A percentile compares a stretch with the other conserved stretches of the same genome.
phyloP scores from a whole-genome alignment of 2,113 vertebrate genomes.

The Anoura caudifer region DNA sequence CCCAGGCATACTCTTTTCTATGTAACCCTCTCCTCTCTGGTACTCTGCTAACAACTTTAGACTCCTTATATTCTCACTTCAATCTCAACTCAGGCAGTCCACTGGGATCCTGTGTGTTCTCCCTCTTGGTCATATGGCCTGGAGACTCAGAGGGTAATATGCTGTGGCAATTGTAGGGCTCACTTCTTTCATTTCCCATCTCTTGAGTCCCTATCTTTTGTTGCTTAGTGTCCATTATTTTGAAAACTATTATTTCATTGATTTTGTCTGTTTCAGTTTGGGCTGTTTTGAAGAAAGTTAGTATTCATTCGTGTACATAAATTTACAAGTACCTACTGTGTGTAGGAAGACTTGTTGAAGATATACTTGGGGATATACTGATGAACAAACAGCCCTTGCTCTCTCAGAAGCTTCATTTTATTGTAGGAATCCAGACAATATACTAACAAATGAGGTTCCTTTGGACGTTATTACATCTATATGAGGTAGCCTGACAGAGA shows the following conservation, averaged over 20 bases:
- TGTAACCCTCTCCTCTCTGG: neutral
- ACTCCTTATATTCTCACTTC: neutral
- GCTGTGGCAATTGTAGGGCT: neutral
- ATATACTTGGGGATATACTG: neutral
- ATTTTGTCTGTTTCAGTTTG: neutral
- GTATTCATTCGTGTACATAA: neutral
- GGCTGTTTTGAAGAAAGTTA: neutral
- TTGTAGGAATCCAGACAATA: neutral
- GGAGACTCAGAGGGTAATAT: neutral
- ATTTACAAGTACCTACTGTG: neutral
- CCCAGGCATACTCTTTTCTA: neutral
- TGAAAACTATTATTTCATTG: neutral
- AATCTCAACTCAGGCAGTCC: neutral
- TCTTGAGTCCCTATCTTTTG: neutral
- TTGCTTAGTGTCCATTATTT: neutral
- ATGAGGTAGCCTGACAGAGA: neutral
- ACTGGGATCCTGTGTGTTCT: neutral
- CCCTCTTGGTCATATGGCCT: neutral
- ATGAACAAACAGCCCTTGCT: neutral
- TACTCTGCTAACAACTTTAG: neutral
- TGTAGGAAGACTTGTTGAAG: neutral
- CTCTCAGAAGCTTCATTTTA: neutral
- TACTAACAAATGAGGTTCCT: neutral
- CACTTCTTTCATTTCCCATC: neutral
- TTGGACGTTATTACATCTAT: conserved; percentile 19